Base-by-base conservation (phyloP, 2,888 invertebrate genomes). In the Myathropa florea region DNA sequence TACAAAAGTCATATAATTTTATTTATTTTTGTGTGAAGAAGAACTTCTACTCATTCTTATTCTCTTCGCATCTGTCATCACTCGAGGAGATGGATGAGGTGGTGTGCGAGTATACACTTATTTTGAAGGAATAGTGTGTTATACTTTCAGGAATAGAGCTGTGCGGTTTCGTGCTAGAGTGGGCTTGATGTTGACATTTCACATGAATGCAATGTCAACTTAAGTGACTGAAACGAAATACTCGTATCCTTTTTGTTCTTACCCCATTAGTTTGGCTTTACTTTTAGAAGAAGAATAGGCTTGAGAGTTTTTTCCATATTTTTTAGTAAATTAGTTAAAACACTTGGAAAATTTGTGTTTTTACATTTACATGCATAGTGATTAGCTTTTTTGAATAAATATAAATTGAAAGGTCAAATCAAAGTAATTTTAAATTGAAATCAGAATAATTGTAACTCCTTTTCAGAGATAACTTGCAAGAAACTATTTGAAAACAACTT, bases 191-290 rank as follows among this genome's bases (percentile, higher is more conserved):
- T 85, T 85, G 85, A 81, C 86, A 86, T 82, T 86, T 78, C 73
- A 79, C 75, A 78, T 83, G 79, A 83, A 79, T 67, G 83, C 77
- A 82, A 86, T 86, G 82, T 83, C 82, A 86, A 86, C 86, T 86
- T 79, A 76, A 86, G 83, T 82, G 70, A 82, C 73, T 82, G 36
- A 64, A 46, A 72, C 65, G 46, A 70, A 57, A 75, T 57, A 60
- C 53, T 21, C 65, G 24, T 67, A 36, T 28, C 65, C n/a, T n/a
- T n/a, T n/a, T 55, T 26, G 30, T 64, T 72, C 21, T 61, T 67
- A 12, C 61, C 14, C 28, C 59, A 18, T 57, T 57, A 59, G 53
- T 61, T 80, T 28, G 72, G n/a, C 64, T 64, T 72, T 73, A 55
- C 59, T 67, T 71, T 78, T 26, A 4, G 28, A 24, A 18, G 67